Evolutionary conservation across 1,140 invertebrate genomes (phyloP).

Genomic region (Mizuhopecten yessoensis): DNA sequence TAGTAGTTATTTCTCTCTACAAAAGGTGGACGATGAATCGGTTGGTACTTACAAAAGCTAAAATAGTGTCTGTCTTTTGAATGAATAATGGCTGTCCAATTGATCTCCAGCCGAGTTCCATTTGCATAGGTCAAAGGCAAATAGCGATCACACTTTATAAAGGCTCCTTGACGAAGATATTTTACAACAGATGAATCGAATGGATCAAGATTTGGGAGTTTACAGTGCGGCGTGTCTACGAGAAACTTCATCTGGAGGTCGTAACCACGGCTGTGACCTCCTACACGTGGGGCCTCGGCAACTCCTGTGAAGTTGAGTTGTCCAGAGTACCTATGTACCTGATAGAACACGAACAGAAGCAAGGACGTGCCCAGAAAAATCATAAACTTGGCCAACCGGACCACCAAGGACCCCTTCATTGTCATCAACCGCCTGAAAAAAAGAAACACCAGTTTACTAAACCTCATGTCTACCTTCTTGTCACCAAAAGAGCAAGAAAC

Average conservation of each 20-base stretch:
- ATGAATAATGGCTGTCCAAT: conserved; percentile 65
- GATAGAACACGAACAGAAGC: conserved; percentile 4
- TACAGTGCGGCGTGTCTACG: conserved; percentile 54
- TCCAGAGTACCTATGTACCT: background rate
- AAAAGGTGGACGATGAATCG: conserved; percentile 72
- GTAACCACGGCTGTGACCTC: background rate
- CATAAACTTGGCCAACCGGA: background rate
- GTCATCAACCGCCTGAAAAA: background rate
- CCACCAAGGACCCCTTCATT: background rate
- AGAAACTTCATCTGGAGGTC: background rate
- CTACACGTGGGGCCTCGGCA: background rate
- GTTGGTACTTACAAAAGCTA: conserved; percentile 76
- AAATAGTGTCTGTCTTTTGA: conserved; percentile 69
- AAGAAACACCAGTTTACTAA: background rate
- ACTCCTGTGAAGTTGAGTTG: background rate
- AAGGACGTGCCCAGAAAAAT: background rate
- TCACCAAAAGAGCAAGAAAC: too few species aligned
- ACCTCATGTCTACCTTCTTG: too few species aligned
- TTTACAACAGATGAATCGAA: conserved; percentile 51
- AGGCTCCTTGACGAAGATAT: conserved; percentile 77
- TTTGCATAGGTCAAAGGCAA: conserved; percentile 81
- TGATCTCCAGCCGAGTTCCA: conserved; percentile 72
- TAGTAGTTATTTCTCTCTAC: conserved; percentile 60
- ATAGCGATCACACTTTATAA: conserved; percentile 85
- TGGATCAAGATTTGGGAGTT: conserved; percentile 54